Evolutionary conservation across 2,888 invertebrate genomes (phyloP), one percentile per base, ranked within the genome.

Genomic region (Dermolepida albohirtum): DNA sequence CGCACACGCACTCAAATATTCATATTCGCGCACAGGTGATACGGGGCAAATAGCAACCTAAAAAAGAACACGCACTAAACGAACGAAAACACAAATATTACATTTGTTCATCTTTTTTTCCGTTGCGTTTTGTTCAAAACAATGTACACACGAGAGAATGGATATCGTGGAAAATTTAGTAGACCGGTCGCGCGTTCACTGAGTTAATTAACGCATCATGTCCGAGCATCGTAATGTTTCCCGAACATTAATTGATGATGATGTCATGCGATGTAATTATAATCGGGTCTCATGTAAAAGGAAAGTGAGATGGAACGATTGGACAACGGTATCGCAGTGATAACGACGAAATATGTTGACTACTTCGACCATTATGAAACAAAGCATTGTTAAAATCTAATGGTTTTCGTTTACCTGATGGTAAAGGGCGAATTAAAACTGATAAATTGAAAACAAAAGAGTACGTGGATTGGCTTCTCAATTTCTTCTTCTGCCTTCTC

Each of bases 161-260:
- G 41, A 54, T 47, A 43, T 34, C 40, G 10, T 34, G n/a, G 44
- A 43, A 52, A 51, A 54, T 44, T 43, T 34, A 27, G 47, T 12
- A 16, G 29, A 34, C 39, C 29, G 59, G 47, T 47, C 49, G 16
- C 70, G 63, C 70, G 65, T 69, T 67, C 50, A 68, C 77, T 78
- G 73, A 74, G 76, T 78, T 63, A 68, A 68, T 68, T 68, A 68
- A 54, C 64, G 64, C 54, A 59, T 27, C 54, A 29, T 11, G 65
- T 34, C 41, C 59, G 66, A 34, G 39, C 55, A 66, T 66, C 55
- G 51, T 52, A 47, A 64, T 68, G 68, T 64, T 70, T 52, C 64
- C 55, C 65, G 74, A 73, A 59, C 69, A 73, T 76, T 79, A 80
- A 80, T 80, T 80, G 78, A 76, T 74, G 73, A 75, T 80, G 79